Percentiles rank a stretch among this genome's conserved stretches.
Conservation (phyloP, 2,888 invertebrate genomes). For the Sturmia bella region DNA sequence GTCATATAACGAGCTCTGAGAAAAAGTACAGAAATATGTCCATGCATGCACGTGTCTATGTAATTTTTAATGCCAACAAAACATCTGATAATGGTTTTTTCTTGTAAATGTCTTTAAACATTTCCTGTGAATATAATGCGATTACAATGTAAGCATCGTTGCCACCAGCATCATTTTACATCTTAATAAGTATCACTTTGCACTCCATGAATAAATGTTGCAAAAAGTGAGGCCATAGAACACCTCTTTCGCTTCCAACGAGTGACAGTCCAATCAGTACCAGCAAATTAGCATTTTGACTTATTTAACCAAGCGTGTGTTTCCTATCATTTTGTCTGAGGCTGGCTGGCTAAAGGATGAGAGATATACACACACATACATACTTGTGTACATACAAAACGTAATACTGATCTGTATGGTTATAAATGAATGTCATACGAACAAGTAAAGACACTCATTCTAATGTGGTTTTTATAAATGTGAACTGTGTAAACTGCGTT, state of each 20-base stretch:
- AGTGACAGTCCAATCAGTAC: not conserved
- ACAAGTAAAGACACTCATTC: not conserved
- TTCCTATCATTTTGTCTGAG: not conserved
- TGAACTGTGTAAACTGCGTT: not conserved
- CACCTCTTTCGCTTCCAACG: not conserved
- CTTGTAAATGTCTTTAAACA: no score
- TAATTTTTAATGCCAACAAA: no score
- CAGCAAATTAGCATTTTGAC: constrained; percentile 28
- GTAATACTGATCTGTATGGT: no score
- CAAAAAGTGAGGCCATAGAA: not conserved
- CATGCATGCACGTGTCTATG: no score
- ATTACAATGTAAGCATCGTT: no score
- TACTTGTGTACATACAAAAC: no score
- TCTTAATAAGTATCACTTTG: not conserved
- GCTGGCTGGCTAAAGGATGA: not conserved
- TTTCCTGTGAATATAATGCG: no score
- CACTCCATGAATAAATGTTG: not conserved
- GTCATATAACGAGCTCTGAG: no score
- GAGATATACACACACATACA: not conserved
- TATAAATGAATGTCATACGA: not conserved
- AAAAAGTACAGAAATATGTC: no score
- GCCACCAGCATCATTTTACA: not conserved
- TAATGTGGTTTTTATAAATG: not conserved
- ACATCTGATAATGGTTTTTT: no score
- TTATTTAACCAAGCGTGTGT: constrained; percentile 13